Base-by-base conservation (phyloP, 2,113 vertebrate species). In the Scomber japonicus region DNA sequence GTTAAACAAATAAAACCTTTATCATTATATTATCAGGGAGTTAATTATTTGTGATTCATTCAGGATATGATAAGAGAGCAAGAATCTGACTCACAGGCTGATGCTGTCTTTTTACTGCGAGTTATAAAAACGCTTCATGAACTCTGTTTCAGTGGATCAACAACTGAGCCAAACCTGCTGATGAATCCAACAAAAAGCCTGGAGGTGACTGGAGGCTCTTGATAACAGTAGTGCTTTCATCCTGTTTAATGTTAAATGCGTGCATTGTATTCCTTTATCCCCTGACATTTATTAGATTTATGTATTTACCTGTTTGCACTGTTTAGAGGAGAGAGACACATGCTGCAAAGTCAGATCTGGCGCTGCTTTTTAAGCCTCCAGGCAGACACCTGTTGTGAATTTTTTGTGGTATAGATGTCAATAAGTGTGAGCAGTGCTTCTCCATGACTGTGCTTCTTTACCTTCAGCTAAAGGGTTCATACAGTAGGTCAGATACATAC, bases 361-460 rank as follows among this genome's bases (percentile, higher is more conserved):
- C 44, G 53, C 66, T 76, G 35, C 9, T 54, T 73, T 46, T 77
- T 14, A 50, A 56, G 59, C 73, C 78, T 60, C 19, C 21, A 80
- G 82, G 67, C 64, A 77, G 45, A 81, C 87, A 88, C 83, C 76
- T 85, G 83, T 57, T 78, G 59, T 5, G 49, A 82, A 78, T 59
- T 60, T 24, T 75, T 57, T 45, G 27, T 17, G 48, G 31, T 64
- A 67, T 11, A 7, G 8, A 21, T 62, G 56, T 46, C 46, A 3
- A 21, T 30, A 55, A 62, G 35, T 9, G 6, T 40, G 35, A 40
- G 57, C 40, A 6, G 30, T 53, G 66, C 57, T 64, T 64, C 61
- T 78, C 30, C 44, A 46, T 65, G 55, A 46, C 55, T 3, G 5
- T 14, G 57, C 60, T 66, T 79, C 75, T 63, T 74, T 40, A 60